phyloP scores from a whole-genome alignment of 2,888 invertebrate species.

The Drosophila setosimentum region DNA sequence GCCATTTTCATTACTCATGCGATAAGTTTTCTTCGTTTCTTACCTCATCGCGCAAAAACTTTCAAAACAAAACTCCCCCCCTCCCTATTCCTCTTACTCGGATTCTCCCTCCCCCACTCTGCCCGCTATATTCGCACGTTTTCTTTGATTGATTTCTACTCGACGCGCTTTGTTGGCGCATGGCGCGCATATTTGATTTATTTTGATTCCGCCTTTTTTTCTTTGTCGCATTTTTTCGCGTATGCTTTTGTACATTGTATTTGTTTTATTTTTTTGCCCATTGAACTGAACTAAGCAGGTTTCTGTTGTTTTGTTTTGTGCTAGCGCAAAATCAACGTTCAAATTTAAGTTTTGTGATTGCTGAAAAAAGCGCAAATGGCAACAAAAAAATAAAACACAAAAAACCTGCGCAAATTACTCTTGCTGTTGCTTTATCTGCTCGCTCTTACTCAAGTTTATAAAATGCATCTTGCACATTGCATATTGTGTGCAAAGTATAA shows the following conservation, averaged over 20 bases:
- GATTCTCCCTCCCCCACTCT: neutral
- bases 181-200: slow-evolving; percentile 30
- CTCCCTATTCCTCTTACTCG: neutral
- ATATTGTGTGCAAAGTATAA: neutral
- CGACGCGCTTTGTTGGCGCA: slow-evolving; percentile 12
- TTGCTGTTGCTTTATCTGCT: slow-evolving; percentile 2
- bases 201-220: slow-evolving; percentile 35
- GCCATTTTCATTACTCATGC: slow-evolving; percentile 24
- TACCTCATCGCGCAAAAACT: slow-evolving; percentile 56
- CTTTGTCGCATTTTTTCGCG: slow-evolving; percentile 52
- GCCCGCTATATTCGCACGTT: slow-evolving; percentile 7
- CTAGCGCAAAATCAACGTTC: slow-evolving; percentile 61
- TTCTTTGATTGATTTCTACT: slow-evolving; percentile 45
- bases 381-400: slow-evolving; percentile 5
- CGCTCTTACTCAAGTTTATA: slow-evolving; percentile 9
- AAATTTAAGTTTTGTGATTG: slow-evolving; percentile 34
- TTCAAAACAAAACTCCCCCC: slow-evolving; percentile 12
- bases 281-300: slow-evolving; percentile 23
- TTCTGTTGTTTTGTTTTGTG: slow-evolving; percentile 49
- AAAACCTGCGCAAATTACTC: slow-evolving; percentile 18
- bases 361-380: slow-evolving; percentile 54
- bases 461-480: slow-evolving; percentile 19
- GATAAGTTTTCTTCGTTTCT: slow-evolving; percentile 34
- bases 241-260: slow-evolving; percentile 3
- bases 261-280: slow-evolving; percentile 7